phyloP scores from a whole-genome alignment of 2,797 vertebrate species.

The Clarias laeviceps region DNA sequence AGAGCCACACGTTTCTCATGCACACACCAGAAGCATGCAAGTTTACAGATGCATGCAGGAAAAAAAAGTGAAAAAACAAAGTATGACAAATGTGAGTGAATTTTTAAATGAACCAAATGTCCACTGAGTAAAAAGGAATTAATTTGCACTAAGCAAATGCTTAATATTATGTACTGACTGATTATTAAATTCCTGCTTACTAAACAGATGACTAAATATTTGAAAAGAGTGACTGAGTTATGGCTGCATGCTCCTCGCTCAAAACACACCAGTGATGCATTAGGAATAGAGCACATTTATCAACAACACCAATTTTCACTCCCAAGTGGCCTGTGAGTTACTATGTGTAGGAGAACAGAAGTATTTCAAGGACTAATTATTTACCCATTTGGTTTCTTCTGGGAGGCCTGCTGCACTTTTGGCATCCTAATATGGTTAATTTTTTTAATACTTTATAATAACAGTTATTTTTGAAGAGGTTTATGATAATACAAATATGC shows the following conservation, averaged over 20 bases:
- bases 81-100: background rate
- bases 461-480: background rate
- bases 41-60: background rate
- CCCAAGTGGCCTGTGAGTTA: constrained; percentile 15
- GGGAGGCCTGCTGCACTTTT: background rate
- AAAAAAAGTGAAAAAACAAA: background rate
- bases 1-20: background rate
- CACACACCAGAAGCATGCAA: background rate
- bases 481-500: background rate
- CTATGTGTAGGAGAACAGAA: background rate
- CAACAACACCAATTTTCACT: constrained; percentile 1
- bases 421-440: background rate
- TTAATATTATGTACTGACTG: background rate
- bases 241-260: background rate
- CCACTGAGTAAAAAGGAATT: background rate
- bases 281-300: background rate
- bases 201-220: constrained; percentile 15
- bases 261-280: constrained; percentile 4
- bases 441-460: background rate
- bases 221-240: background rate
- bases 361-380: constrained; percentile 7
- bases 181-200: constrained; percentile 1
- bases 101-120: background rate
- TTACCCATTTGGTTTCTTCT: background rate
- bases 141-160: constrained; percentile 5